Evolutionary conservation across 2,113 vertebrate genomes (phyloP), one percentile per base, ranked within the genome.

Genomic region (Triplophysa dalaica): DNA sequence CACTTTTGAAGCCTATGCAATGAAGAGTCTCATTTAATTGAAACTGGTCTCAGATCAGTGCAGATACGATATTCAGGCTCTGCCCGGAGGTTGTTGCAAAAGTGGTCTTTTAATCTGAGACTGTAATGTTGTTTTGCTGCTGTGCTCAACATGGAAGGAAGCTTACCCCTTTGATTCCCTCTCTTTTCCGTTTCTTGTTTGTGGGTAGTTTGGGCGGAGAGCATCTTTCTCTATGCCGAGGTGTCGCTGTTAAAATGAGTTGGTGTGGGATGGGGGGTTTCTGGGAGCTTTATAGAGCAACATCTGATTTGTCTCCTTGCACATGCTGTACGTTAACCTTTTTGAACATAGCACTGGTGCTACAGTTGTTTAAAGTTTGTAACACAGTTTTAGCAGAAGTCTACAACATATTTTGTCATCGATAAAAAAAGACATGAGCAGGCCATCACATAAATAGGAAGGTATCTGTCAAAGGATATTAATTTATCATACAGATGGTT

Each of bases 211-310:
- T 72, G 63, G 65, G 75, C 84, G 78, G 62, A 45, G 77, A 79
- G 52, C 29, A 60, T 83, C 56, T 78, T 86, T 22, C 61, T 87
- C 79, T 77, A 68, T 85, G 81, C 70, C 69, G 0, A 48, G 52
- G 82, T 86, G 82, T 88, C 83, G 77, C 63, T 58, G 81, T n/a
- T 19, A 54, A 82, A 87, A 84, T 81, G 41, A 82, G 83, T 21
- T 75, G 56, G 61, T 73, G 62, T 38, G 50, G 85, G 70, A 63
- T 81, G n/a, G 76, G 82, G 81, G 74, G 70, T 75, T 50, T 43
- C 72, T 80, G 22, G 33, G n/a, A 16, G 81, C 87, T 81, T 88
- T 85, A 87, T 87, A 89, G 87, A 87, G 87, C 75, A 56, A 19
- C 50, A 0, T 80, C 61, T 17, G 22, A 77, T 82, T 21, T 62